Percentiles rank a stretch among this genome's conserved stretches.
Conservation (phyloP, 2,113 vertebrate genomes). For the Zonotrichia leucophrys region DNA sequence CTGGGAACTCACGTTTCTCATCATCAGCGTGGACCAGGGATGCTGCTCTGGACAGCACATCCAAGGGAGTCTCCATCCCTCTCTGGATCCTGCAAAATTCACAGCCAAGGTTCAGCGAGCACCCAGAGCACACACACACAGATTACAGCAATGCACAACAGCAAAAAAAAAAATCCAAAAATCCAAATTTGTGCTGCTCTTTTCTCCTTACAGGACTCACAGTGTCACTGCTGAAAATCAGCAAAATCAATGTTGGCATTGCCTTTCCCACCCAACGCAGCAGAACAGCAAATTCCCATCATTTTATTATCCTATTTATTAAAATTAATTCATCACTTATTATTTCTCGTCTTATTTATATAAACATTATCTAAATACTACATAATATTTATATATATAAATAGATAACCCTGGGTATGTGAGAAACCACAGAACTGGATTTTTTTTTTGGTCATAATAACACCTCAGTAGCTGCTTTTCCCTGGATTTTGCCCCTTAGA, state of each 20-base stretch:
- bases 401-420: accelerated
- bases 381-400: too few species aligned
- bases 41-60: conserved; percentile 97
- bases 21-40: conserved; percentile 96
- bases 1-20: conserved; percentile 87
- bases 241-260: too few species aligned
- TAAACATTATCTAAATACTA: background rate
- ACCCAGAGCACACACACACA: background rate
- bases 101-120: background rate
- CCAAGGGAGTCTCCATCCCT: conserved; percentile 97
- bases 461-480: background rate
- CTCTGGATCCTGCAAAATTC: conserved; percentile 66
- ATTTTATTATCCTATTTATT: too few species aligned
- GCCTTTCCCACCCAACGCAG: background rate
- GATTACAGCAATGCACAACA: background rate
- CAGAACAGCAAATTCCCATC: background rate
- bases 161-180: background rate
- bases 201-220: background rate
- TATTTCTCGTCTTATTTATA: too few species aligned
- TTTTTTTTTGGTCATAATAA: background rate
- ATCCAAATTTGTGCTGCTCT: background rate
- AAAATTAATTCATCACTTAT: too few species aligned
- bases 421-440: background rate
- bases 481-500: background rate
- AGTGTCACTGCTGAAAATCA: background rate